Evolutionary conservation across 2,797 vertebrate genomes (phyloP).

Genomic region (Diceros bicornis): DNA sequence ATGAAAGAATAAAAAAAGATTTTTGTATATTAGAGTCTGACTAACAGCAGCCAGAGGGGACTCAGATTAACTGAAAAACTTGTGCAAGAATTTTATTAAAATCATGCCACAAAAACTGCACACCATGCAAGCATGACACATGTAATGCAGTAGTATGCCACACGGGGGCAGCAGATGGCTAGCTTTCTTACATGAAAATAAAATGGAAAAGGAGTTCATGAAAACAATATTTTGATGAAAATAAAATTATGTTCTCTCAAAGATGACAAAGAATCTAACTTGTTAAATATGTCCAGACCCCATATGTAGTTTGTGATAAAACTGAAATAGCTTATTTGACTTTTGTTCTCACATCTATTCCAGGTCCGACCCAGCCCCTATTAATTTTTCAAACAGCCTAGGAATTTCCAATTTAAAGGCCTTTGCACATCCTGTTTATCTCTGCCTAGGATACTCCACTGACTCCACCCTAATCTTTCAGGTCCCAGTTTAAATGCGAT

Average conservation of each 20-base stretch:
- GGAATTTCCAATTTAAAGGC: neutral
- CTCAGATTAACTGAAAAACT: neutral
- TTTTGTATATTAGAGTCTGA: neutral
- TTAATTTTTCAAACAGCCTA: conserved; percentile 11
- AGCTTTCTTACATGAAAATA: neutral
- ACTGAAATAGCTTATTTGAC: neutral
- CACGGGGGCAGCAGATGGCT: conserved; percentile 39
- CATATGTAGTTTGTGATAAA: neutral
- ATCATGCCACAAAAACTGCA: neutral
- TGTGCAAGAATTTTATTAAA: neutral
- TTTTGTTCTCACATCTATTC: neutral
- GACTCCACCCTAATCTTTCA: neutral
- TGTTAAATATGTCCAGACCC: neutral
- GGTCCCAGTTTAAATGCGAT: neutral
- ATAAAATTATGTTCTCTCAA: neutral
- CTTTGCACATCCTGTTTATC: neutral
- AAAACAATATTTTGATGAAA: conserved; percentile 44
- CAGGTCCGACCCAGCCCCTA: neutral
- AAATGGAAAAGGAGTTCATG: neutral
- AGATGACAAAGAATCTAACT: neutral
- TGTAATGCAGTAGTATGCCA: neutral
- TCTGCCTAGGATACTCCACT: neutral
- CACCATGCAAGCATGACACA: too few relatives aligned
- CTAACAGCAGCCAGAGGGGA: neutral
- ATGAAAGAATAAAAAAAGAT: neutral